Evolutionary conservation across 2,888 invertebrate species (phyloP).

Genomic region (Drosophila borborema): DNA sequence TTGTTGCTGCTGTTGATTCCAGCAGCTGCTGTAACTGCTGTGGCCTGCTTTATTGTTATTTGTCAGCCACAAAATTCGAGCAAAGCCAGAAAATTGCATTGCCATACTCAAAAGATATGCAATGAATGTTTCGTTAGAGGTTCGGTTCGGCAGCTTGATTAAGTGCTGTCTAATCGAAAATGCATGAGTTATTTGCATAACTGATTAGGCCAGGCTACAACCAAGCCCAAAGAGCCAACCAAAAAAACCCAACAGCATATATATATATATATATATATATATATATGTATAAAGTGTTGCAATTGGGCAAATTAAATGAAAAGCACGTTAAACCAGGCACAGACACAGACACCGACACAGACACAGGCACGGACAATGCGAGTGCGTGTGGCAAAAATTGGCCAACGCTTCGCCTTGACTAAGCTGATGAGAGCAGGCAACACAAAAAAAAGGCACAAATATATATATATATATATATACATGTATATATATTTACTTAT

Average conservation of each 20-base stretch:
- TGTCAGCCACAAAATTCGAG: conserved; percentile 36
- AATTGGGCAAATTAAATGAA: conserved; percentile 46
- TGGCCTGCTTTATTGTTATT: conserved; percentile 39
- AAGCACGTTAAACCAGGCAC: conserved; percentile 29
- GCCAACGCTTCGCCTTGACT: conserved; percentile 15
- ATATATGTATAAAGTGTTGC: not conserved
- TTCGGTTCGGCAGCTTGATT: conserved; percentile 46
- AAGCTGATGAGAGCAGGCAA: conserved; percentile 10
- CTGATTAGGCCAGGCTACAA: conserved; percentile 39
- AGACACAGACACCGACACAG: conserved; percentile 2
- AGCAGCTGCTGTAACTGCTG: conserved; percentile 9
- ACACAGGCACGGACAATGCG: conserved; percentile 17
- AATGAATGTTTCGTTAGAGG: conserved; percentile 15
- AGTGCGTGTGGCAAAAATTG: conserved; percentile 8
- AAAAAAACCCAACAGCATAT: not conserved
- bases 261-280: not conserved
- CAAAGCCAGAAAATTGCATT: conserved; percentile 48
- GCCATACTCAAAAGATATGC: conserved; percentile 18
- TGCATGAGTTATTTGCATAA: conserved; percentile 69
- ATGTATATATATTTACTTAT: not conserved
- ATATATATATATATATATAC: not conserved
- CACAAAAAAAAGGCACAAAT: not conserved
- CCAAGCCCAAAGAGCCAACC: not conserved
- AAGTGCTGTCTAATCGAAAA: conserved; percentile 67
- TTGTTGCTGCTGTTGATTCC: not conserved